Evolutionary conservation across 2,113 vertebrate species (phyloP), one percentile per base, ranked within the genome.

Genomic region (Balaeniceps rex): DNA sequence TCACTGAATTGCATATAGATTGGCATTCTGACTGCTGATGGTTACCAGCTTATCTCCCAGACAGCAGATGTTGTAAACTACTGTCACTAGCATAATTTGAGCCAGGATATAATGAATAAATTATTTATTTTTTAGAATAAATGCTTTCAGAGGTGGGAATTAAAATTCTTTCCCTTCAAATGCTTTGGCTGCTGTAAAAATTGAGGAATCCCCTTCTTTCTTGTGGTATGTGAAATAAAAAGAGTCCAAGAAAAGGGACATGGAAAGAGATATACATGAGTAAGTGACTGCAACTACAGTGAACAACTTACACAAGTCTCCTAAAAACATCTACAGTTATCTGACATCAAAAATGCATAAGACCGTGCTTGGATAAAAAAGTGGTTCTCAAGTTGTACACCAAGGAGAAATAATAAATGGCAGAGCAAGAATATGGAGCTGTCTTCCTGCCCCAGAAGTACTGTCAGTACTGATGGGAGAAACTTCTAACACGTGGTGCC

Each of bases 401-500:
- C 29, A 79, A 64, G 13, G 16, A 79, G 52, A 90, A 83, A 60
- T 46, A 92, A 28, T 5, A 76, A 71, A 72, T 25, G 21, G n/a
- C 49, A 83, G 31, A 80, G 12, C 13, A 83, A 38, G 38, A 83
- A n/a, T 40, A 68, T 14, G 26, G 19, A 88, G 7, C 18, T 69
- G 33, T 33, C 13, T 66, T 83, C 21, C 33, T 75, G 52, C 29
- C 36, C 25, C 34, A 55, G 25, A 72, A 66, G 22, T 34, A 79
- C 24, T 29, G 8, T 26, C 31, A 66, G 4, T 38, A 19, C 13
- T 63, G 24, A 69, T 5, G 1, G 10, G 8, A 60, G 15, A 72
- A 86, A 24, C 38, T 46, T 83, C 12, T 42, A 82, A 63, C 13
- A 58, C 22, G n/a, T 0, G 0, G 21, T 70, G 13, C 12, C 17